Evolutionary conservation across 2,888 invertebrate genomes (phyloP).

Genomic region (Unio delphinus): DNA sequence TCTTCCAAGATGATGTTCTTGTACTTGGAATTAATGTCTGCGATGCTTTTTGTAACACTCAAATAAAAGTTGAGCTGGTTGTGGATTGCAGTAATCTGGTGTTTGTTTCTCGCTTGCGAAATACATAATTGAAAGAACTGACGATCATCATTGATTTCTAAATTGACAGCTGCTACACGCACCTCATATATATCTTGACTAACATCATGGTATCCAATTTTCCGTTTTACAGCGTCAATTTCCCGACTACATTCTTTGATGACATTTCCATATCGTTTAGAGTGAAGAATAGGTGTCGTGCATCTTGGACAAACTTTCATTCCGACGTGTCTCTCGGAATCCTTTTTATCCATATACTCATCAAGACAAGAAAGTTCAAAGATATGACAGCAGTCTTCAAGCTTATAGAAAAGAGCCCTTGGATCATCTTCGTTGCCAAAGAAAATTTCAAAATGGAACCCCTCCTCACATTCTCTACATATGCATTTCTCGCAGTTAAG

Average conservation of each 20-base stretch:
- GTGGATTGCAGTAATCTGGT: too few relatives aligned
- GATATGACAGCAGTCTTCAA: conserved; percentile 64
- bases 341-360: conserved; percentile 60
- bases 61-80: too few relatives aligned
- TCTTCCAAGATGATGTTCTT: too few relatives aligned
- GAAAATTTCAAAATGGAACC: conserved; percentile 64
- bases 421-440: conserved; percentile 75
- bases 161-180: too few relatives aligned
- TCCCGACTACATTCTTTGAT: conserved; percentile 72
- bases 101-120: too few relatives aligned
- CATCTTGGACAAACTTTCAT: conserved; percentile 76
- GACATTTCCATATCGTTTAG: conserved; percentile 76
- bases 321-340: conserved; percentile 69
- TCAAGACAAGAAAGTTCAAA: conserved; percentile 70
- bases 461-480: conserved; percentile 76
- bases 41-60: too few relatives aligned
- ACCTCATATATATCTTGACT: too few relatives aligned
- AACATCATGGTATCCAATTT: conserved; percentile 3
- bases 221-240: conserved; percentile 65
- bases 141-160: too few relatives aligned
- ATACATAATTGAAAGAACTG: too few relatives aligned
- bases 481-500: conserved; percentile 83
- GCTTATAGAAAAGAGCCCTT: conserved; percentile 71
- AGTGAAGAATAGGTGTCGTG: conserved; percentile 77
- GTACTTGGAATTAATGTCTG: too few relatives aligned